Percentiles rank a stretch among this genome's conserved stretches.
phyloP scores from a whole-genome alignment of 2,113 vertebrate species.

The Oreochromis tanganicae region DNA sequence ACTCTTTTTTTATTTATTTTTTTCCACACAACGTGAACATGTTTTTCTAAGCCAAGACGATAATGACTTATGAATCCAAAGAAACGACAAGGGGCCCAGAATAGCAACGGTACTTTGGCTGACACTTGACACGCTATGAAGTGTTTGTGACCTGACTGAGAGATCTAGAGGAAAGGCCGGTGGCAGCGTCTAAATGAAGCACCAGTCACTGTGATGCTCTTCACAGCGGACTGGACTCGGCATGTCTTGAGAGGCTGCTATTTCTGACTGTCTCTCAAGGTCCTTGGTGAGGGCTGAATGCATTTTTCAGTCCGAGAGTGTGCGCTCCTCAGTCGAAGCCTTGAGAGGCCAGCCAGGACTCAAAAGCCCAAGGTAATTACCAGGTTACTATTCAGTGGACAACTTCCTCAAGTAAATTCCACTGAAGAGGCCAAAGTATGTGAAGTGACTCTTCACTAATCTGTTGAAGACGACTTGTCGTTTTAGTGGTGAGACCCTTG shows the following conservation, averaged over 20 bases:
- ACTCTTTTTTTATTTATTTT: neutral
- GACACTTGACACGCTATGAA: conserved; percentile 37
- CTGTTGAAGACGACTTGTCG: neutral
- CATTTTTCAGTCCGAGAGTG: neutral
- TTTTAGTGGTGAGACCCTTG: neutral
- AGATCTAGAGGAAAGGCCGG: conserved; percentile 5
- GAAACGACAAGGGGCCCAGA: neutral
- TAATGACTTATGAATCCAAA: conserved; percentile 11
- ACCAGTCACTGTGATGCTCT: conserved; percentile 16
- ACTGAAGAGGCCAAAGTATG: neutral
- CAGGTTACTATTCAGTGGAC: conserved; percentile 15
- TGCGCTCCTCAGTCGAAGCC: neutral
- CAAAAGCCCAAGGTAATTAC: conserved; percentile 34
- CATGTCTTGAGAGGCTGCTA: conserved; percentile 33
- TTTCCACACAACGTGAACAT: neutral
- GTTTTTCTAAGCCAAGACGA: neutral
- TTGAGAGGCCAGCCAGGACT: conserved; percentile 1
- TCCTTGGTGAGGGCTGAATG: conserved; percentile 8
- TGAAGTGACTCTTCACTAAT: conserved; percentile 10
- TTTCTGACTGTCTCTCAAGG: conserved; percentile 34
- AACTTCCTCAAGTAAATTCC: conserved; percentile 5
- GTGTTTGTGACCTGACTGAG: conserved; percentile 41
- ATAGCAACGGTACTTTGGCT: conserved; percentile 11
- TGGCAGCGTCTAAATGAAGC: conserved; percentile 34
- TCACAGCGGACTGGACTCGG: conserved; percentile 5